Percentiles rank a stretch among this genome's conserved stretches.
phyloP scores from a whole-genome alignment of 1,140 invertebrate genomes.

The Drosophila takahashii region DNA sequence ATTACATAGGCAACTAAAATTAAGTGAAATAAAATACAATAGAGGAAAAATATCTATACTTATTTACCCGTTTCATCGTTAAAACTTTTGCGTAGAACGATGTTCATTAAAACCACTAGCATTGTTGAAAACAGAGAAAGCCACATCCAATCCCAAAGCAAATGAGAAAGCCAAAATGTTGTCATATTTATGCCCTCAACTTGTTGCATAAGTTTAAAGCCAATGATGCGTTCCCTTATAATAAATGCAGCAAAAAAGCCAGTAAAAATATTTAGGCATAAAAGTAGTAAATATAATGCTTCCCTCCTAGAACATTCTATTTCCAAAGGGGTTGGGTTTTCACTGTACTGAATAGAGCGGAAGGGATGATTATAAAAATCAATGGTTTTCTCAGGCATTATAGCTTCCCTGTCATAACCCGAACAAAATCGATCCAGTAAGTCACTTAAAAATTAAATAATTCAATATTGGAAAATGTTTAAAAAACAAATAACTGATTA shows the following conservation, averaged over 20 bases:
- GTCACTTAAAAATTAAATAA: background rate
- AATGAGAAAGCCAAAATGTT: slow-evolving; percentile 29
- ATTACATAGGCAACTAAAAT: slow-evolving; percentile 17
- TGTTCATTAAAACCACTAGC: background rate
- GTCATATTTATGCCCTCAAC: slow-evolving; percentile 27
- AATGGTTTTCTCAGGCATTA: background rate
- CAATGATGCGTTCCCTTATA: slow-evolving; percentile 18
- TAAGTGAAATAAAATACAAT: background rate
- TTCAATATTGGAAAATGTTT: background rate
- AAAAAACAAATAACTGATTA: background rate
- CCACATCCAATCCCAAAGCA: slow-evolving; percentile 17
- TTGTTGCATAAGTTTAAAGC: slow-evolving; percentile 30
- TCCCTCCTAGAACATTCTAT: slow-evolving; percentile 7
- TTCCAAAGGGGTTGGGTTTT: background rate
- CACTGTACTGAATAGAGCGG: background rate
- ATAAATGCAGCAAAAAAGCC: slow-evolving; percentile 12
- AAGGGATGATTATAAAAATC: slow-evolving; percentile 19
- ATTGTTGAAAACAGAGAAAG: slow-evolving; percentile 6
- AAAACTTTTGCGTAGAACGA: background rate
- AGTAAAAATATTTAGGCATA: slow-evolving; percentile 20
- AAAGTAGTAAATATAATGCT: background rate
- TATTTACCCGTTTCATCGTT: slow-evolving; percentile 1
- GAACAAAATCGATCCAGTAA: background rate
- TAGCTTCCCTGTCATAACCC: background rate
- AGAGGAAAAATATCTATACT: background rate